A percentile compares a stretch with the other conserved stretches of the same genome.
These are phyloP conservation scores for Callorhinus ursinus DNA, from an alignment of 2,113 vertebrate species.

Conservation along the genomic window DNA sequence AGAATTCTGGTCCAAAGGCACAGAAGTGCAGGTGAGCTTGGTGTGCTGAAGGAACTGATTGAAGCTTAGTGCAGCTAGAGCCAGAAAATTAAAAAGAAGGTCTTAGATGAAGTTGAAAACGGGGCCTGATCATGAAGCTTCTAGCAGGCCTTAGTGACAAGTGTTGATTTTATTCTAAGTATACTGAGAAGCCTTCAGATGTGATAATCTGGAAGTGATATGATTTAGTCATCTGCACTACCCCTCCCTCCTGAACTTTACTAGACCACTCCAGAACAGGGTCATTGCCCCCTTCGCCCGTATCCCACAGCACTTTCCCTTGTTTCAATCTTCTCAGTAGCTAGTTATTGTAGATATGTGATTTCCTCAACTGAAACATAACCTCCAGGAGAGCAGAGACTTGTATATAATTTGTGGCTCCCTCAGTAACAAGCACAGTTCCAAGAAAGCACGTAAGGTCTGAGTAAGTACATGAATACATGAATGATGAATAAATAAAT, in stretches of 20 bases:
- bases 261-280: background rate
- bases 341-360: background rate
- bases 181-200: background rate
- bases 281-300: background rate
- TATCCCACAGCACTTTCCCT: background rate
- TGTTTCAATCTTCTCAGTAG: background rate
- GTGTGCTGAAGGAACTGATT: background rate
- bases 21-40: background rate
- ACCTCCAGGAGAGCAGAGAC: background rate
- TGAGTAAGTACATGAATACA: background rate
- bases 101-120: background rate
- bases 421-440: slow-evolving; percentile 14
- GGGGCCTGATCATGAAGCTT: background rate
- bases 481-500: slow-evolving; percentile 20
- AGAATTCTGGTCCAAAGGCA: background rate
- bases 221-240: background rate
- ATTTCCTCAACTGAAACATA: background rate
- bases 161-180: background rate
- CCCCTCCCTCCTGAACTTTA: background rate
- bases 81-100: background rate
- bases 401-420: background rate
- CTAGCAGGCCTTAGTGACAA: background rate
- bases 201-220: background rate
- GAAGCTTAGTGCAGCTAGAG: background rate
- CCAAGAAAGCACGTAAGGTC: background rate